phyloP scores from a whole-genome alignment of 2,888 invertebrate genomes.

The Phortica okadai region DNA sequence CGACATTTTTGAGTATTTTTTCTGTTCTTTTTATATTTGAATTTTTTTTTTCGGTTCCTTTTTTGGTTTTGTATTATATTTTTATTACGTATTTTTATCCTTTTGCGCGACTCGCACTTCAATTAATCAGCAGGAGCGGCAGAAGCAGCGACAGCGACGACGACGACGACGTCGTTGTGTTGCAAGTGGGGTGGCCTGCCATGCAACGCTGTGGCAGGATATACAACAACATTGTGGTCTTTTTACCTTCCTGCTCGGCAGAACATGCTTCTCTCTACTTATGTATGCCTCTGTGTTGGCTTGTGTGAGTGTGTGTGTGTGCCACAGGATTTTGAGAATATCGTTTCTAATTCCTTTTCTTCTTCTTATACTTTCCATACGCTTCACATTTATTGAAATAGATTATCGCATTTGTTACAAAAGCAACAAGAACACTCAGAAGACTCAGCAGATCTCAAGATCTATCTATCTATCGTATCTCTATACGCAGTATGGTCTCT shows the following conservation, averaged over 20 bases:
- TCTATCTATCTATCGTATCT: too few relatives aligned
- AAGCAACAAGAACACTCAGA: too few relatives aligned
- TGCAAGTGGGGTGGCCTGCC: constrained; percentile 21
- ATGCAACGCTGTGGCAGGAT: background rate
- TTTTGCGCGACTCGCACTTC: constrained; percentile 67
- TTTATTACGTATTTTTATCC: constrained; percentile 29
- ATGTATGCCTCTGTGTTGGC: background rate
- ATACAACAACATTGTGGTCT: background rate
- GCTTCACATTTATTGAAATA: too few relatives aligned
- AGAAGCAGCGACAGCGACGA: constrained; percentile 8
- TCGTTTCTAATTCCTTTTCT: too few relatives aligned
- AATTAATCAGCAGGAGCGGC: constrained; percentile 52
- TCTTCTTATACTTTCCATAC: too few relatives aligned
- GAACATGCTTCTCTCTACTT: too few relatives aligned
- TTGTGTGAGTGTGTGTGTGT: too few relatives aligned
- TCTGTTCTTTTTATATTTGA: constrained; percentile 26
- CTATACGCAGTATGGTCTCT: too few relatives aligned
- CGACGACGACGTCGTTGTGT: background rate
- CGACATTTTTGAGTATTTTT: constrained; percentile 5
- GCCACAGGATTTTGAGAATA: too few relatives aligned
- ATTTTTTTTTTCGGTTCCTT: constrained; percentile 39
- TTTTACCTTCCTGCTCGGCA: too few relatives aligned
- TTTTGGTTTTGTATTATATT: constrained; percentile 26
- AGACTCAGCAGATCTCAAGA: too few relatives aligned
- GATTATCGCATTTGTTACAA: too few relatives aligned